Conservation (phyloP, 2,888 invertebrate genomes). For the Julus scanicus region DNA sequence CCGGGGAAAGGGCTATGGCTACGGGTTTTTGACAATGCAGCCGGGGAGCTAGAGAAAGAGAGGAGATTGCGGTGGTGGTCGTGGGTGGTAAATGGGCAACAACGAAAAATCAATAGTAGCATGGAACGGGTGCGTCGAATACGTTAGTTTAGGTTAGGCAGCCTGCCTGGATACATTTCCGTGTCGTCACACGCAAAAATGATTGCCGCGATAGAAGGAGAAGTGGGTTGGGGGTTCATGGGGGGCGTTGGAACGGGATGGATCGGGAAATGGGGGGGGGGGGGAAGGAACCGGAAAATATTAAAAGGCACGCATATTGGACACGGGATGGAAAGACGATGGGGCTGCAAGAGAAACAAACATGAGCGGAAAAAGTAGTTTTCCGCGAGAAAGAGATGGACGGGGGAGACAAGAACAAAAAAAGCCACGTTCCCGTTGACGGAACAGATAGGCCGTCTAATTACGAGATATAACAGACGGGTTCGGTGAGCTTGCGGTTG, state of each 20-base stretch:
- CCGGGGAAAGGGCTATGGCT: not conserved
- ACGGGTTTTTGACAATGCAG: not conserved
- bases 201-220: not conserved
- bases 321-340: not conserved
- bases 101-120: constrained; percentile 1
- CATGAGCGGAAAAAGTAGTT: not conserved
- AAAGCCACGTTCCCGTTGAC: not conserved
- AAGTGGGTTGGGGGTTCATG: not conserved
- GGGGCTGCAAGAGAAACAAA: not conserved
- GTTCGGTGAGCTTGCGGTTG: too few relatives aligned
- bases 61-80: not conserved
- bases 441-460: not conserved
- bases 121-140: not conserved
- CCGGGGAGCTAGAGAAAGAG: not conserved
- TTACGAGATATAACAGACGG: too few relatives aligned
- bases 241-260: not conserved
- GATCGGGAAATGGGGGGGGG: not conserved
- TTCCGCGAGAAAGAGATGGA: not conserved
- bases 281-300: not conserved
- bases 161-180: not conserved
- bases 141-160: constrained; percentile 1
- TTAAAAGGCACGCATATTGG: constrained; percentile 1
- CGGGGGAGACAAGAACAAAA: not conserved
- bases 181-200: constrained; percentile 1
- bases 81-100: not conserved